Percentiles rank a stretch among this genome's conserved stretches.
These are phyloP conservation scores for Ptychobarbus kaznakovi DNA, from an alignment of 2,797 vertebrate species.

Conservation along the genomic window DNA sequence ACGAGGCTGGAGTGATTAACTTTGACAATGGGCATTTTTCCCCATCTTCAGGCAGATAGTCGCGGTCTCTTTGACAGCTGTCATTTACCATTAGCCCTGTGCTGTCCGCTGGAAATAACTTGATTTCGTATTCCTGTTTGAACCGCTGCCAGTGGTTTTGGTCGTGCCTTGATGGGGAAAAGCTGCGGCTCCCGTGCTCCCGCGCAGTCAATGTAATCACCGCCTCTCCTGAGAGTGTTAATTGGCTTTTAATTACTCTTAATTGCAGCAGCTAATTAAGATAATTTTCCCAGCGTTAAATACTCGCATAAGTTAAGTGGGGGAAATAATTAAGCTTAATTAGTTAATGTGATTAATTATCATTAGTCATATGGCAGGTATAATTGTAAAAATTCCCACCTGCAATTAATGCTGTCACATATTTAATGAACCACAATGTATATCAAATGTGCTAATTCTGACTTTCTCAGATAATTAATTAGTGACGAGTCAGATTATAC, in stretches of 20 bases:
- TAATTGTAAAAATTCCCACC: conserved; percentile 83
- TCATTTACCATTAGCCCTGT: conserved; percentile 75
- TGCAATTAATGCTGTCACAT: conserved; percentile 73
- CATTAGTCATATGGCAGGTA: conserved; percentile 72
- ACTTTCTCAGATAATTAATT: conserved; percentile 71
- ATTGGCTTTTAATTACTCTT: conserved; percentile 81
- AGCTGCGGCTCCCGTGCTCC: neutral
- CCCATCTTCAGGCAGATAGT: conserved; percentile 68
- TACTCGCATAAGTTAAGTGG: conserved; percentile 69
- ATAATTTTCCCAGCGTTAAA: conserved; percentile 78
- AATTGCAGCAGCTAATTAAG: conserved; percentile 78
- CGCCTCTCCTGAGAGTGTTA: conserved; percentile 67
- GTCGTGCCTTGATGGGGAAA: conserved; percentile 45
- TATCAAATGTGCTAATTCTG: conserved; percentile 58
- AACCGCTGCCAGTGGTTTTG: conserved; percentile 47
- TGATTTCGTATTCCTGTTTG: conserved; percentile 66
- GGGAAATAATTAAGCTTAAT: conserved; percentile 72
- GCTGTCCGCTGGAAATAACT: conserved; percentile 67
- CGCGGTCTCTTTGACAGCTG: conserved; percentile 76
- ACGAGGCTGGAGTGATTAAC: conserved; percentile 74
- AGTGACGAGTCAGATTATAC: conserved; percentile 42
- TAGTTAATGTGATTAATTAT: conserved; percentile 83
- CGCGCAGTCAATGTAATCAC: conserved; percentile 63
- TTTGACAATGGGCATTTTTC: conserved; percentile 75
- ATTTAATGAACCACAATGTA: conserved; percentile 70